Conservation (phyloP, 2,113 vertebrate species). For the Nibea coibor region DNA sequence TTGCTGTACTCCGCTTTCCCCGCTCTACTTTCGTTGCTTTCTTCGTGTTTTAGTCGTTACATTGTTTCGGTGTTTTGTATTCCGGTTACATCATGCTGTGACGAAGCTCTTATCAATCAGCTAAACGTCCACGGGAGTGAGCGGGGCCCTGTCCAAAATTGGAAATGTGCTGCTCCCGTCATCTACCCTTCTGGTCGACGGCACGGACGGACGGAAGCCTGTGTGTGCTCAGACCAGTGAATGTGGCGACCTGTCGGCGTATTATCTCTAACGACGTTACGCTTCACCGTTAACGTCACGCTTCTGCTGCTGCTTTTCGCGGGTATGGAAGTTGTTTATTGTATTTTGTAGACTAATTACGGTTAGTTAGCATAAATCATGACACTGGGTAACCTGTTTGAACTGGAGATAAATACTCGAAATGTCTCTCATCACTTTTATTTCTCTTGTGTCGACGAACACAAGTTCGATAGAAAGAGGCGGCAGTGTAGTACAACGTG, state of each 20-base stretch:
- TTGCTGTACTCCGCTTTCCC: too few species aligned
- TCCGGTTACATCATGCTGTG: neutral
- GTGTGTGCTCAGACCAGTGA: neutral
- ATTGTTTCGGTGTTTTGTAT: too few species aligned
- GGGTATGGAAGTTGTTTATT: constrained; percentile 45
- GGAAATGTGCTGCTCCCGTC: constrained; percentile 68
- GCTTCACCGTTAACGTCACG: neutral
- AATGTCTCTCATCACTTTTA: neutral
- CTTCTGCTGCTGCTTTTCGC: constrained; percentile 33
- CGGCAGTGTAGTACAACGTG: neutral
- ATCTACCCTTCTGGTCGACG: neutral
- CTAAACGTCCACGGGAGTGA: neutral
- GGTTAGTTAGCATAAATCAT: neutral
- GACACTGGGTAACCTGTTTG: neutral
- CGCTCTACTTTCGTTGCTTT: neutral
- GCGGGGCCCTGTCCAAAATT: constrained; percentile 86
- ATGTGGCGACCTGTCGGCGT: constrained; percentile 8
- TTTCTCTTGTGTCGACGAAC: neutral
- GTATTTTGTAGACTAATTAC: neutral
- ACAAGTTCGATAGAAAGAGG: too few species aligned
- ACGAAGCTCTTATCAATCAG: neutral
- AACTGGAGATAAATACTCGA: neutral
- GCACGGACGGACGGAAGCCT: neutral
- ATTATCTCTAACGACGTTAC: neutral
- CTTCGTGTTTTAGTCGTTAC: neutral